Evolutionary conservation across 2,113 vertebrate genomes (phyloP), one percentile per base, ranked within the genome.

Genomic region (Promerops cafer): DNA sequence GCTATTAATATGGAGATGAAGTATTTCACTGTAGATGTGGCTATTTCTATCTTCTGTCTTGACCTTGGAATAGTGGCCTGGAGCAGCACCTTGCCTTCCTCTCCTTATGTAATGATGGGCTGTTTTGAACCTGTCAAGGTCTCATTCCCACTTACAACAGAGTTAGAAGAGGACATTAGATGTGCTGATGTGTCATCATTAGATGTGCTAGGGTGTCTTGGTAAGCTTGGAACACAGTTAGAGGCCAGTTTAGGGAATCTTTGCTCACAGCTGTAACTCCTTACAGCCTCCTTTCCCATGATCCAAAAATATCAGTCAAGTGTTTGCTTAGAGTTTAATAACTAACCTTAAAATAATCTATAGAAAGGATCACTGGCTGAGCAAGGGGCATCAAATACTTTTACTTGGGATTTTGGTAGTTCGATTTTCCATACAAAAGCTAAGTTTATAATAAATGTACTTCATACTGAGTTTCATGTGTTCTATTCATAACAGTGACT

Each of bases 291-390:
- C 44, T 54, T 33, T 78, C 31, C 59, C 40, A 26, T 50, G 61
- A 56, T 81, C 63, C 45, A 94, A 88, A 96, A 96, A 60, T 61
- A 95, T 31, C 63, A 87, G 74, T 53, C 42, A 92, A 81, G 26
- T 44, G 45, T 91, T 95, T 80, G 19, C 49, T 83, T 47, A 24
- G 20, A 82, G 23, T 65, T 91, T 80, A 79, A 83, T 33, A 76
- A 71, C 44, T 75, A 68, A 83, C 26, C 20, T 83, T 94, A 89
- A 92, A 78, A 90, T 45, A 93, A 81, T 7, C 30, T 56, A 39
- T 22, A 35, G 63, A 81, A 85, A 87, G 13, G 45, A 92, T 71
- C 52, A 50, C 6, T 81, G 20, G 5, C n/a, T 84, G 52, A 69
- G 35, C 53, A 68, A 91, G 30, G 7, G 28, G 10, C 19, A 70